Evolutionary conservation across 2,888 invertebrate genomes (phyloP).

Genomic region (Acholoe squamosa): DNA sequence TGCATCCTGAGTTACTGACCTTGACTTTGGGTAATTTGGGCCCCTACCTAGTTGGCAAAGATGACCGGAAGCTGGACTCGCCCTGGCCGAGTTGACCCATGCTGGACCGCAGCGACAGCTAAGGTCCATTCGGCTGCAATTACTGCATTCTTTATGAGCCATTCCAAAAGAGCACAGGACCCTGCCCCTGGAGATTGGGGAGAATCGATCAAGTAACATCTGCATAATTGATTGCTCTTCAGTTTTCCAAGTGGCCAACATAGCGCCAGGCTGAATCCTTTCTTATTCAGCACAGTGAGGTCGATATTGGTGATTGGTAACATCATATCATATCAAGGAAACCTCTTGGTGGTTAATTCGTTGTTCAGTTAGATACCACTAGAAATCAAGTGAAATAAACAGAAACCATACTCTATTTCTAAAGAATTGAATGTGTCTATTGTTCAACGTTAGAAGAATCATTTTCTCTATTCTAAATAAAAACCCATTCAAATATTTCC

Average conservation of each 20-base stretch:
- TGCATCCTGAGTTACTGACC: too few relatives aligned
- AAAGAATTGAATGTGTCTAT: too few relatives aligned
- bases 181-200: background rate
- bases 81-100: background rate
- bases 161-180: constrained; percentile 12
- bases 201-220: constrained; percentile 21
- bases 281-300: background rate
- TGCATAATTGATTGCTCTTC: constrained; percentile 45
- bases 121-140: constrained; percentile 2
- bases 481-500: too few relatives aligned
- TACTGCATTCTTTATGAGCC: constrained; percentile 50
- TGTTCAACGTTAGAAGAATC: too few relatives aligned
- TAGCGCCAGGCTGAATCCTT: background rate
- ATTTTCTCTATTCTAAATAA: too few relatives aligned
- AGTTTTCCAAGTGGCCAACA: constrained; percentile 23
- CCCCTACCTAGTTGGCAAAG: background rate
- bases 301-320: too few relatives aligned
- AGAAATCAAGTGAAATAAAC: too few relatives aligned
- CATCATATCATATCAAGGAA: too few relatives aligned
- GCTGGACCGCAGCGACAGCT: background rate
- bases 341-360: too few relatives aligned
- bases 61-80: background rate
- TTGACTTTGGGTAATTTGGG: too few relatives aligned
- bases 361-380: too few relatives aligned
- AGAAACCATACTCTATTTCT: too few relatives aligned